Base-by-base conservation (phyloP, 2,113 vertebrate species). In the Heterotilapia buettikoferi region DNA sequence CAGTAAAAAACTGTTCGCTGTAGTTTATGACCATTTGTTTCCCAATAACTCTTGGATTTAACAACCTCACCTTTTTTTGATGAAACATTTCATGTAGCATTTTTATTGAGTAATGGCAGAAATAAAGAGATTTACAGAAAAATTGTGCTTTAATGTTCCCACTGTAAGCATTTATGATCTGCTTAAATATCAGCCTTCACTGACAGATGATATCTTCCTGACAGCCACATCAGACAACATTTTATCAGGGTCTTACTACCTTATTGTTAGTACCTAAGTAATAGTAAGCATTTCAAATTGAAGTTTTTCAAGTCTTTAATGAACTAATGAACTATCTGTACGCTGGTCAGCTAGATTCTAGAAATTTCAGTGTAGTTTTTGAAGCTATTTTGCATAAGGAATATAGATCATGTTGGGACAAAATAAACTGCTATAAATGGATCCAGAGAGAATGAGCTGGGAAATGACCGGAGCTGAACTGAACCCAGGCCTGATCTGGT, bases 141-240 rank as follows among this genome's bases (percentile, higher is more conserved):
- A 31, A 61, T 4, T 31, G 57, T 61, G 57, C 57, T 61, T 31
- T 61, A 61, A 1, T 61, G 57, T 61, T 61, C 57, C 57, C 26
- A 31, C 57, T 61, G 14, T 31, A 31, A 61, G 57, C 57, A 31
- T 61, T 61, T 61, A 14, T 61, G 57, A 61, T 61, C 57, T 61
- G 57, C 31, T 16, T 59, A 59, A 61, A 61, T 61, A 61, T 18
- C 57, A 61, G 26, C 3, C 57, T 61, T 61, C 26, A 59, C 57
- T 61, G 26, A 61, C 57, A 61, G 57, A 61, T 61, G 5, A 61
- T 9, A 61, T 6, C 57, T 61, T 31, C 57, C 57, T 61, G 26
- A 31, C 57, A 61, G 26, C 26, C 26, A 61, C 26, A 61, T 1
- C 5, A 61, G 26, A 18, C 0, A 61, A 31, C 0, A 5, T 59